These are phyloP conservation scores for Hyles euphorbiae DNA, from an alignment of 1,140 invertebrate species.

Conservation along the genomic window DNA sequence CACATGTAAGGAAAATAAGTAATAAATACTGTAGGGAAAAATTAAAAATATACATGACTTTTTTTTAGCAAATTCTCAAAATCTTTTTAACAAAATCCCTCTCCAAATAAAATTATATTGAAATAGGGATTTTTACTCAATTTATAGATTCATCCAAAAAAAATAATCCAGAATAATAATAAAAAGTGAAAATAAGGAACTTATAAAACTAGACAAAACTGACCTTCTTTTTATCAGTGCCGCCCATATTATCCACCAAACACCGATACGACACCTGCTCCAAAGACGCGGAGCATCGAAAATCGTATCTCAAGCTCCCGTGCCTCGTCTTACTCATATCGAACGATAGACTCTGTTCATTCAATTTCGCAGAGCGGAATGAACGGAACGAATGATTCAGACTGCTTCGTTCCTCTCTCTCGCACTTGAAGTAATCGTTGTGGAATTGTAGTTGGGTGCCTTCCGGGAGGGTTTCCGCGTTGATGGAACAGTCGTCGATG, in stretches of 20 bases:
- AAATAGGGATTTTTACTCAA: too few species aligned
- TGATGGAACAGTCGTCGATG: constrained; percentile 22
- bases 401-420: constrained; percentile 37
- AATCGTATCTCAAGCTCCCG: constrained; percentile 46
- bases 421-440: constrained; percentile 57
- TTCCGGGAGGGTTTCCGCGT: constrained; percentile 20
- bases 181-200: too few species aligned
- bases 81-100: too few species aligned
- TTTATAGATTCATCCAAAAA: too few species aligned
- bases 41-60: too few species aligned
- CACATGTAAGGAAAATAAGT: too few species aligned
- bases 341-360: constrained; percentile 42
- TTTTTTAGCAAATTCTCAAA: too few species aligned
- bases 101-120: too few species aligned
- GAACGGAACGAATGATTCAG: constrained; percentile 58
- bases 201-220: constrained; percentile 1
- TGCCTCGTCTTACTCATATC: constrained; percentile 43
- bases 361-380: constrained; percentile 38
- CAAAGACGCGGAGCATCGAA: constrained; percentile 46
- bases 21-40: too few species aligned
- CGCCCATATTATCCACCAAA: constrained; percentile 46
- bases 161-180: too few species aligned
- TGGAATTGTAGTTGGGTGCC: constrained; percentile 51
- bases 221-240: constrained; percentile 51
- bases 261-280: constrained; percentile 56